Base-by-base conservation (phyloP, 1,140 invertebrate genomes). In the Aethina tumida region DNA sequence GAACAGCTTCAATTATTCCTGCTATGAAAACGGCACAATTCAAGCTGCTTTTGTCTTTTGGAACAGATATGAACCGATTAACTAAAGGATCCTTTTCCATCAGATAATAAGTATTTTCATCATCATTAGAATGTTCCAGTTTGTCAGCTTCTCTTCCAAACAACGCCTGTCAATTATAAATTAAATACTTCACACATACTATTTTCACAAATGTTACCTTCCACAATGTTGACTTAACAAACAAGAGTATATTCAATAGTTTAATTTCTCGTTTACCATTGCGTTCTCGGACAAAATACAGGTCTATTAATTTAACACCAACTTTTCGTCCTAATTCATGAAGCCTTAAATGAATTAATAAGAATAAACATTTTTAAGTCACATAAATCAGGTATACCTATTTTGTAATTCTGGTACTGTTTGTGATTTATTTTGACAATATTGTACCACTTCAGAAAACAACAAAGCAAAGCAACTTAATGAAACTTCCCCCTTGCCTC, bases 81-180 rank as follows among this genome's bases (percentile, higher is more conserved):
- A 97, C 92, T 40, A 99, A 53, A 9, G 95, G 89, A 55, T 99
- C 95, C 60, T 95, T 95, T 65, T 99, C 96, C 56, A 99, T 99
- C 9, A 99, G 88, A 57, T 98, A 98, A 68, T 98, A 97, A 13
- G 88, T 96, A 43, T 83, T 74, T 55, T 97, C 92, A 69, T 99
- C 94, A 67, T 98, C 95, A 69, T 97, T 97, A 6, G 93, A 92
- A 66, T 97, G 88, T 62, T 99, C 96, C 37, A 99, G 64, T 63
- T 98, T 98, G 59, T 99, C 96, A 33, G 95, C 95, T 72, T 99
- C 96, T 59, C 89, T 89, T 7, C 92, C 92, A 74, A 97, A 99
- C 1, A 99, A 67, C 38, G 83, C 85, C 79, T 86, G 59, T 20
- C 75, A 66, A 50, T 16, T 13, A 39, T 34, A 30, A 5, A 30